A percentile compares a stretch with the other conserved stretches of the same genome.
Evolutionary conservation across 2,888 invertebrate genomes (phyloP).

Genomic region (Dynastes maya): DNA sequence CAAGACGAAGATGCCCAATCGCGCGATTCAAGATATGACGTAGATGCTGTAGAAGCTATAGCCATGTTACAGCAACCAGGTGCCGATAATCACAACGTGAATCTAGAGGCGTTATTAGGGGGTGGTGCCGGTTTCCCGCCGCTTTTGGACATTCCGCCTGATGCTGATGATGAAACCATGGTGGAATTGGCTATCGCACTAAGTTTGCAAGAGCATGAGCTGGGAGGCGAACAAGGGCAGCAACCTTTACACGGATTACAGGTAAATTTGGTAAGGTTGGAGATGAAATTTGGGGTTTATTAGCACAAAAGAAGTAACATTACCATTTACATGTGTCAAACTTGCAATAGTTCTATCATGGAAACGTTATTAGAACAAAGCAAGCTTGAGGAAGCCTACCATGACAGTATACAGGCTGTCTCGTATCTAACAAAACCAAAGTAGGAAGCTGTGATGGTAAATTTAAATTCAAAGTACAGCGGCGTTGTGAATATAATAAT

Average conservation of each 20-base stretch:
- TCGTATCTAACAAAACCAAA: too few relatives aligned
- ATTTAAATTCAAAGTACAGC: too few relatives aligned
- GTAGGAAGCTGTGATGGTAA: too few relatives aligned
- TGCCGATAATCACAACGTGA: conserved; percentile 61
- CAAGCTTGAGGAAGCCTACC: too few relatives aligned
- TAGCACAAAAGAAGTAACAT: too few relatives aligned
- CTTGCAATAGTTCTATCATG: too few relatives aligned
- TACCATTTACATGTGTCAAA: too few relatives aligned
- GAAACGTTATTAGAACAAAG: too few relatives aligned
- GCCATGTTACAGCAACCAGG: conserved; percentile 61
- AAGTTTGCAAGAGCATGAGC: conserved; percentile 89
- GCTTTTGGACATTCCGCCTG: conserved; percentile 90
- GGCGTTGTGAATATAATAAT: too few relatives aligned
- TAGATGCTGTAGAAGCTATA: conserved; percentile 66
- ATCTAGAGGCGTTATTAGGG: conserved; percentile 72
- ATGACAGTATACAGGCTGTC: too few relatives aligned
- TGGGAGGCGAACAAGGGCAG: conserved; percentile 72
- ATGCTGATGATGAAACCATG: conserved; percentile 97
- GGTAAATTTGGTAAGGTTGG: conserved; percentile 58
- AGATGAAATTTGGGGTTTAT: background rate
- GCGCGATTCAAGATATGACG: conserved; percentile 60
- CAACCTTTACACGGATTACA: conserved; percentile 73
- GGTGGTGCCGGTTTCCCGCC: conserved; percentile 80
- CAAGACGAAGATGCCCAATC: conserved; percentile 60
- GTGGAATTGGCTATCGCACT: conserved; percentile 96